A percentile compares a stretch with the other conserved stretches of the same genome.
phyloP scores from a whole-genome alignment of 2,888 invertebrate species.

The Hypolimnas misippus region DNA sequence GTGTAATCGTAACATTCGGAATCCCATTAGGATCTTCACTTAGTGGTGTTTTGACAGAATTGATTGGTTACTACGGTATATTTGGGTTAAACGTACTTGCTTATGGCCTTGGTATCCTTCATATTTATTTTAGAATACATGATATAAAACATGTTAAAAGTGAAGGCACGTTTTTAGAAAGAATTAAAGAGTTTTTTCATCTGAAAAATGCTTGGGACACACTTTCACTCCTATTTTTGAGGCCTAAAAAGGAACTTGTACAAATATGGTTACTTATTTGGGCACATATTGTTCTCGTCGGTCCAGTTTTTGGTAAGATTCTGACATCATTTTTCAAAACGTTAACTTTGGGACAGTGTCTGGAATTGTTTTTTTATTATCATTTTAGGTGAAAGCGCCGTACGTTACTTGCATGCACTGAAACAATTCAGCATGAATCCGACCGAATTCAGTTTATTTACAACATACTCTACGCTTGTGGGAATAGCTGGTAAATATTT shows the following conservation, averaged over 20 bases:
- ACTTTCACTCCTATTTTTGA: constrained; percentile 64
- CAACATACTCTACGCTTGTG: constrained; percentile 75
- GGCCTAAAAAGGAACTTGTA: constrained; percentile 53
- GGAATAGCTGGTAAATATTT: constrained; percentile 73
- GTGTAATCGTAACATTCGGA: constrained; percentile 78
- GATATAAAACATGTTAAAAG: constrained; percentile 59
- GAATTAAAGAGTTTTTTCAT: constrained; percentile 63
- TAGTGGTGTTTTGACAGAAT: constrained; percentile 78
- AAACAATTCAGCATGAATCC: constrained; percentile 80
- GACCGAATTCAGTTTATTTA: constrained; percentile 78
- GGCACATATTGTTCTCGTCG: constrained; percentile 71
- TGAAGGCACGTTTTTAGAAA: constrained; percentile 56
- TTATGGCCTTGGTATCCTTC: constrained; percentile 64
- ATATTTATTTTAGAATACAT: constrained; percentile 66
- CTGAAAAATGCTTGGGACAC: constrained; percentile 72
- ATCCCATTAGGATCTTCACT: constrained; percentile 78
- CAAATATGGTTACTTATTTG: constrained; percentile 67
- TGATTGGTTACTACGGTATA: constrained; percentile 74
- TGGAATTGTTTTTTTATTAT: too few species aligned
- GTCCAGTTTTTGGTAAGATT: constrained; percentile 72
- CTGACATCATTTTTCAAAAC: too few species aligned
- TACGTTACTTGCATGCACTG: constrained; percentile 76
- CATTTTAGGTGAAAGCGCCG: constrained; percentile 78
- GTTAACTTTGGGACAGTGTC: too few species aligned
- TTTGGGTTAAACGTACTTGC: constrained; percentile 63